These are phyloP conservation scores for Periophthalmodon schlosseri DNA, from an alignment of 2,113 vertebrate species.

Conservation along the genomic window DNA sequence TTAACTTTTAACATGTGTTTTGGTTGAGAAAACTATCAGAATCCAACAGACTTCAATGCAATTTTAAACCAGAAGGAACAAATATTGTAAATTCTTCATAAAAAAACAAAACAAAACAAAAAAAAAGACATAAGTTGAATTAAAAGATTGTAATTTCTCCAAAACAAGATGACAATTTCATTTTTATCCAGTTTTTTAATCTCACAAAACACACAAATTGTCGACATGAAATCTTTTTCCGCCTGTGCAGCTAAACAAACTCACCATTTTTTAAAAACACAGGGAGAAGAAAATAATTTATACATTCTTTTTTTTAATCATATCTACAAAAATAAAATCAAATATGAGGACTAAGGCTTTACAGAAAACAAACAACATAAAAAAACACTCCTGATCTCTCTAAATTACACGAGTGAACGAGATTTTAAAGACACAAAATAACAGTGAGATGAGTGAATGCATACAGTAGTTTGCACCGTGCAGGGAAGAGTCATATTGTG, in stretches of 20 bases:
- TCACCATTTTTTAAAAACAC: slow-evolving; percentile 70
- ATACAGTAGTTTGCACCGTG: slow-evolving; percentile 79
- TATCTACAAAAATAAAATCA: slow-evolving; percentile 83
- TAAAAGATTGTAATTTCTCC: too few relatives aligned
- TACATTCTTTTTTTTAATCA: slow-evolving; percentile 67
- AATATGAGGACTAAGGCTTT: slow-evolving; percentile 76
- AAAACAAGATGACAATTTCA: not conserved
- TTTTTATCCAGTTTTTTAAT: slow-evolving; percentile 71
- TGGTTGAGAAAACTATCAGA: not conserved
- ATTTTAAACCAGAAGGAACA: not conserved
- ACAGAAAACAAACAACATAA: slow-evolving; percentile 70
- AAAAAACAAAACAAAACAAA: too few relatives aligned
- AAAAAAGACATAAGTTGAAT: too few relatives aligned
- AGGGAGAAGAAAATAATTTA: slow-evolving; percentile 81
- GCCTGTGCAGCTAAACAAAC: slow-evolving; percentile 77
- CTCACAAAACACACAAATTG: slow-evolving; percentile 78
- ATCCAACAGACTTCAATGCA: not conserved
- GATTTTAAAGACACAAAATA: slow-evolving; percentile 52
- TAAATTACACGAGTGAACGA: slow-evolving; percentile 75
- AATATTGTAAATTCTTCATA: not conserved
- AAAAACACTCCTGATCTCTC: slow-evolving; percentile 73
- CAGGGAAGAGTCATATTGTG: slow-evolving; percentile 61
- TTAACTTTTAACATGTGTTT: not conserved
- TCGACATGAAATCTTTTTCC: slow-evolving; percentile 59
- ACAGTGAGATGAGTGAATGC: slow-evolving; percentile 63